Conservation (phyloP, 2,113 vertebrate genomes). For the Ageneiosus marmoratus region DNA sequence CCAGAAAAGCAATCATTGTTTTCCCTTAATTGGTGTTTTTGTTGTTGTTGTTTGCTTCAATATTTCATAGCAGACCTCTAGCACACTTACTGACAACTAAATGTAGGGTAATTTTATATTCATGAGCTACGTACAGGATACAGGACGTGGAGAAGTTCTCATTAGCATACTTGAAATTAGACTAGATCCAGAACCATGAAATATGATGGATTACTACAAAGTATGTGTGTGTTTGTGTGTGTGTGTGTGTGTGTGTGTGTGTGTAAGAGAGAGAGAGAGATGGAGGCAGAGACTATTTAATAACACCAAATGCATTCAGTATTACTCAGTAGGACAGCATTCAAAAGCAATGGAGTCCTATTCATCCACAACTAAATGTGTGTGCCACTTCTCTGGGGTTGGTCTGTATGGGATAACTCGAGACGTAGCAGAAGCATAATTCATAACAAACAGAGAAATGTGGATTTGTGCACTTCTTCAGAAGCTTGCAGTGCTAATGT, state of each 20-base stretch:
- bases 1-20: not conserved
- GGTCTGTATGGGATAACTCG: constrained; percentile 38
- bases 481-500: not conserved
- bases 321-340: constrained; percentile 51
- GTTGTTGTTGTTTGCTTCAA: constrained; percentile 17
- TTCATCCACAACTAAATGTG: constrained; percentile 66
- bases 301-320: constrained; percentile 56
- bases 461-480: not conserved
- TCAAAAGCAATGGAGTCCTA: constrained; percentile 56
- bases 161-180: constrained; percentile 45
- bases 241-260: too few species aligned
- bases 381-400: constrained; percentile 56
- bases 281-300: constrained; percentile 48
- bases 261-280: not conserved
- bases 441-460: not conserved
- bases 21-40: not conserved
- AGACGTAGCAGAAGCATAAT: constrained; percentile 38
- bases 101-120: constrained; percentile 35
- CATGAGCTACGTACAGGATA: constrained; percentile 32
- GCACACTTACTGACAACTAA: constrained; percentile 2
- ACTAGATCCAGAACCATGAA: constrained; percentile 24
- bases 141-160: constrained; percentile 4
- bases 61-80: constrained; percentile 31
- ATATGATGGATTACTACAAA: constrained; percentile 13
- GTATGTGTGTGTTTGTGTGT: too few species aligned